Evolutionary conservation across 2,888 invertebrate genomes (phyloP).

Genomic region (Drosophila phalerata): DNA sequence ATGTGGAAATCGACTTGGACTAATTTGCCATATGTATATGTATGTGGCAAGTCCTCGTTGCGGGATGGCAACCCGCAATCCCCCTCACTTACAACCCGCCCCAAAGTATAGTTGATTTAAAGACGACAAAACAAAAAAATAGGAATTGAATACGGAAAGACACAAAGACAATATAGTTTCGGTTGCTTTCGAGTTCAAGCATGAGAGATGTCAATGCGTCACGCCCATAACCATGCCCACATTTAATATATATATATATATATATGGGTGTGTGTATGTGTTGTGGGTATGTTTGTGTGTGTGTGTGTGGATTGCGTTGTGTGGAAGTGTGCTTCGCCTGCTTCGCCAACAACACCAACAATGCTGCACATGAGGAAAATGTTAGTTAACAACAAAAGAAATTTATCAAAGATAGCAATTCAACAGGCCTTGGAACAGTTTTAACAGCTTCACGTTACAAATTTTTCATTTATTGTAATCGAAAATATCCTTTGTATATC

Average conservation of each 20-base stretch:
- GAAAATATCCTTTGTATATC: neutral
- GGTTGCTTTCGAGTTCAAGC: slow-evolving; percentile 28
- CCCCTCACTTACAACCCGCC: neutral
- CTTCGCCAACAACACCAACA: neutral
- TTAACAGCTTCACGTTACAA: slow-evolving; percentile 16
- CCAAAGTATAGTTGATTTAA: slow-evolving; percentile 27
- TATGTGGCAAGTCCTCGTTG: slow-evolving; percentile 5
- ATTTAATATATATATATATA: neutral
- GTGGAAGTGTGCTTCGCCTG: neutral
- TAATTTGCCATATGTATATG: neutral
- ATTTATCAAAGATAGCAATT: neutral
- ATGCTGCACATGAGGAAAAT: slow-evolving; percentile 1
- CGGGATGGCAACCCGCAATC: slow-evolving; percentile 9
- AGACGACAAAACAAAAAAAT: slow-evolving; percentile 14
- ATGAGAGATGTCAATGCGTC: slow-evolving; percentile 4
- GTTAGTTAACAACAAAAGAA: neutral
- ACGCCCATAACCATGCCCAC: neutral
- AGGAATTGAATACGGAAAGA: slow-evolving; percentile 27
- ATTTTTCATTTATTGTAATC: slow-evolving; percentile 23
- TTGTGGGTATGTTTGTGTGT: neutral
- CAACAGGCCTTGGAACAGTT: slow-evolving; percentile 10
- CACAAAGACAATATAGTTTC: slow-evolving; percentile 46
- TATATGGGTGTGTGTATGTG: neutral
- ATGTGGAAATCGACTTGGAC: slow-evolving; percentile 12
- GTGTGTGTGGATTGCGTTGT: neutral